Evolutionary conservation across 2,888 invertebrate species (phyloP).

Genomic region (Drosophila demipolita): DNA sequence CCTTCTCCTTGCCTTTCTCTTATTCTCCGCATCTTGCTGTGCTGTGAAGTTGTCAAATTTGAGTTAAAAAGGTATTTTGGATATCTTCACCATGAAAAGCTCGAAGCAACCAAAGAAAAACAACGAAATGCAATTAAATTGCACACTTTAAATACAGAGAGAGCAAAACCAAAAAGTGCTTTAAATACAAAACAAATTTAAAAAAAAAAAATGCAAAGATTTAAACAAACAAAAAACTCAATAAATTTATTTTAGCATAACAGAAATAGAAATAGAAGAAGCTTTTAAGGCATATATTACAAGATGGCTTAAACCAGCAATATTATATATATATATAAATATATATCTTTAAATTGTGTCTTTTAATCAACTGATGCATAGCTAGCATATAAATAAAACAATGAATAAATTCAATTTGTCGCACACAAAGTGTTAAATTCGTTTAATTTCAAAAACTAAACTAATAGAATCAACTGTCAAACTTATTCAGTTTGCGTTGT

Average conservation of each 20-base stretch:
- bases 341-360: background rate
- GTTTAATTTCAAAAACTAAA: constrained; percentile 79
- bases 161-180: constrained; percentile 12
- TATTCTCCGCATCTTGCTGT: constrained; percentile 2
- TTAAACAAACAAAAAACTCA: constrained; percentile 23
- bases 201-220: constrained; percentile 40
- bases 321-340: background rate
- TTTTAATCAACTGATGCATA: background rate
- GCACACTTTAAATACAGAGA: constrained; percentile 65
- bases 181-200: constrained; percentile 1
- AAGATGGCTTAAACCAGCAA: too few relatives aligned
- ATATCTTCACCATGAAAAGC: constrained; percentile 59
- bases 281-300: too few relatives aligned
- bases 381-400: constrained; percentile 14
- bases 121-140: constrained; percentile 78
- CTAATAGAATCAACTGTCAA: constrained; percentile 68
- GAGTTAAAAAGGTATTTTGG: constrained; percentile 65
- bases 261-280: too few relatives aligned
- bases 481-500: constrained; percentile 23
- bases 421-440: constrained; percentile 66
- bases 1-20: background rate
- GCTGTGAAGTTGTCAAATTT: constrained; percentile 58
- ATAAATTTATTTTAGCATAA: background rate
- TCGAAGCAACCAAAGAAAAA: constrained; percentile 50
- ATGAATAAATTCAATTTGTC: constrained; percentile 11